A percentile compares a stretch with the other conserved stretches of the same genome.
Conservation (phyloP, 2,888 invertebrate species). For the Pheosia tremula region DNA sequence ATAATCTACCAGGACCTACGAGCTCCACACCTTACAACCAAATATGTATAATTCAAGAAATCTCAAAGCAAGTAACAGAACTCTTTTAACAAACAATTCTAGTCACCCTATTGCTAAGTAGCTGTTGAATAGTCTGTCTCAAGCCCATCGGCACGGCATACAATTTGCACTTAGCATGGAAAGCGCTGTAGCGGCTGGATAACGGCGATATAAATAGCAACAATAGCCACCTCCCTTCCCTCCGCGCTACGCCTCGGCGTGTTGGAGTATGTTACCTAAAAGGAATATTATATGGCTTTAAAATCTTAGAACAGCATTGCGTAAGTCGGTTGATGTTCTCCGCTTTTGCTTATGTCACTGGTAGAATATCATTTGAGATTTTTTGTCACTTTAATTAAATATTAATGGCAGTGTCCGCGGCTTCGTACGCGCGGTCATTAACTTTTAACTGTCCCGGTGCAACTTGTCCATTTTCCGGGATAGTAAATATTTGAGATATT, state of each 20-base stretch:
- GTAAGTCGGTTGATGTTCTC: background rate
- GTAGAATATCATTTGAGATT: too few species aligned
- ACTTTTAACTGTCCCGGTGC: too few species aligned
- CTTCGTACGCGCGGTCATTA: too few species aligned
- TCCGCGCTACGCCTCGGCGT: conserved; percentile 20
- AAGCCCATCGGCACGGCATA: conserved; percentile 13
- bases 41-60: too few species aligned
- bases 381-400: too few species aligned
- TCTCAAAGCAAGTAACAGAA: background rate
- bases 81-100: background rate
- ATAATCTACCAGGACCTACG: too few species aligned
- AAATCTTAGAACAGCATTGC: background rate
- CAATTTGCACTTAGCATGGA: conserved; percentile 31
- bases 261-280: conserved; percentile 21
- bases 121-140: conserved; percentile 9
- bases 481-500: too few species aligned
- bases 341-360: background rate
- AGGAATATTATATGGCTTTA: background rate
- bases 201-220: conserved; percentile 31
- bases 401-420: too few species aligned
- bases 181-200: conserved; percentile 22
- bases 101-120: background rate
- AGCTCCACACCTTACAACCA: too few species aligned
- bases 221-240: conserved; percentile 22
- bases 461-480: too few species aligned